Conservation (phyloP, 2,888 invertebrate species). For the Corbicula japonica region DNA sequence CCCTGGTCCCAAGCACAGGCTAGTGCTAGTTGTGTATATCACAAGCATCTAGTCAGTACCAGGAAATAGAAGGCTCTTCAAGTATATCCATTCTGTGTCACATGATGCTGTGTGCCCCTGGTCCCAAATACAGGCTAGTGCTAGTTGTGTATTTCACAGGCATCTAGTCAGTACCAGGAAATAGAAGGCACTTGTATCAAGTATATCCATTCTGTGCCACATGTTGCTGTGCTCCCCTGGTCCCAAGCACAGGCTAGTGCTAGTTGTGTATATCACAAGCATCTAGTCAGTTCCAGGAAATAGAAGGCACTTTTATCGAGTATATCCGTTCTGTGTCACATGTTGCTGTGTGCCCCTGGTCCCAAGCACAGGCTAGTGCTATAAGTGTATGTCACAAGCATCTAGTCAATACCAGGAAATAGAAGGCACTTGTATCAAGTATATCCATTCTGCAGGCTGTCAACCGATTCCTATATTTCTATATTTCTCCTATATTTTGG, state of each 20-base stretch:
- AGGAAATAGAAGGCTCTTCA: conserved; percentile 13
- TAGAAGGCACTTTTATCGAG: too few relatives aligned
- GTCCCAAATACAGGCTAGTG: conserved; percentile 32
- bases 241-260: conserved; percentile 32
- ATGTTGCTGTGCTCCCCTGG: neutral
- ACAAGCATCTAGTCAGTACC: conserved; percentile 22
- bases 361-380: too few relatives aligned
- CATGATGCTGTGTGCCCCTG: conserved; percentile 12
- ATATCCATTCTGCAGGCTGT: too few relatives aligned
- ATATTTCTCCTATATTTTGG: too few relatives aligned
- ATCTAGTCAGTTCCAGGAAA: conserved; percentile 2
- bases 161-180: conserved; percentile 22
- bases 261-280: conserved; percentile 28
- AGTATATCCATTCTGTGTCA: neutral
- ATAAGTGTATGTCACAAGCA: too few relatives aligned
- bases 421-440: too few relatives aligned
- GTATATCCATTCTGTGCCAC: neutral
- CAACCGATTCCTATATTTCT: too few relatives aligned
- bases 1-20: conserved; percentile 30
- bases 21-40: conserved; percentile 19
- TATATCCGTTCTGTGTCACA: too few relatives aligned
- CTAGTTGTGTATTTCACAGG: conserved; percentile 24
- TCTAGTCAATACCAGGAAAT: too few relatives aligned
- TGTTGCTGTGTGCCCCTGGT: too few relatives aligned
- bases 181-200: conserved; percentile 10